Conservation (phyloP, 2,888 invertebrate genomes). For the Archips xylosteana region DNA sequence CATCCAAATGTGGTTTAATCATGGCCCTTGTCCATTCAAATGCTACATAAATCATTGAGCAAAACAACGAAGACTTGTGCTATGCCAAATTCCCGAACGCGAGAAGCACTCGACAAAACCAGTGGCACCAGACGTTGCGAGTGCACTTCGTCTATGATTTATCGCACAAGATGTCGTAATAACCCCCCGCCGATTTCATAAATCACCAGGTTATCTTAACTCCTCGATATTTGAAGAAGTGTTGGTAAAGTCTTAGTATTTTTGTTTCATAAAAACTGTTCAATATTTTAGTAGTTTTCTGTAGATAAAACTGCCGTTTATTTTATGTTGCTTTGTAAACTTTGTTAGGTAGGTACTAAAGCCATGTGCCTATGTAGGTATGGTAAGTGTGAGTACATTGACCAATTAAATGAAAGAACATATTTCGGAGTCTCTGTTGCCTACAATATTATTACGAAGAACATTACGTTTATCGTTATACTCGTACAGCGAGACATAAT, state of each 20-base stretch:
- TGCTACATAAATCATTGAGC: background rate
- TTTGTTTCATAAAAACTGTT: background rate
- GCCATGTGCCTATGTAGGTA: no score
- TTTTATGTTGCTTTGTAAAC: no score
- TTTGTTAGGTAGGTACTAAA: no score
- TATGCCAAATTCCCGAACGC: background rate
- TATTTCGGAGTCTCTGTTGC: no score
- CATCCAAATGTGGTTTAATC: no score
- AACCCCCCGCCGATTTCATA: constrained; percentile 55
- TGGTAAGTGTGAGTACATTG: no score
- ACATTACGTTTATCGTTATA: no score
- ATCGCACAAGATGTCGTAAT: constrained; percentile 67
- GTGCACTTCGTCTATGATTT: constrained; percentile 67
- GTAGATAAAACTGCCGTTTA: no score
- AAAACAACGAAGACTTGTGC: background rate
- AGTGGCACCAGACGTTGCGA: constrained; percentile 51
- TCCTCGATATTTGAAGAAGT: background rate
- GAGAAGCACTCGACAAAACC: constrained; percentile 51
- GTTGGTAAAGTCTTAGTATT: background rate
- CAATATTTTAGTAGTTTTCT: background rate
- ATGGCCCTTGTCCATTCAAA: background rate
- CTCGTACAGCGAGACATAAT: no score
- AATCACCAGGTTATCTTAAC: constrained; percentile 45
- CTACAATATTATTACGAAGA: no score
- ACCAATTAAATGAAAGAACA: no score